These are phyloP conservation scores for Erythrocercus mccallii DNA, from an alignment of 2,113 vertebrate genomes.

Conservation along the genomic window DNA sequence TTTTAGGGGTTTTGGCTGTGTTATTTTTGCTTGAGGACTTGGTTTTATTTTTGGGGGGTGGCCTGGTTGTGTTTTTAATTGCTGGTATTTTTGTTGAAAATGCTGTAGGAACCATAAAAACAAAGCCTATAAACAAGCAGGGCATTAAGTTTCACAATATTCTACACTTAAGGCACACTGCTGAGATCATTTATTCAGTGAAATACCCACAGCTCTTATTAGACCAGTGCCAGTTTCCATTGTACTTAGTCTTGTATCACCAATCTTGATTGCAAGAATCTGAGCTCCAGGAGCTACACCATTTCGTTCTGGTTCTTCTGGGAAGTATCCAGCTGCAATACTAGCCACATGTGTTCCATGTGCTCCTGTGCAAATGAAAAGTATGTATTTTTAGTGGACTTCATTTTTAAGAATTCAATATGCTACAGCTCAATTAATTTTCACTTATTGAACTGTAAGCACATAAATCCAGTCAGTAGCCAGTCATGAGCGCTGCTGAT, in stretches of 20 bases:
- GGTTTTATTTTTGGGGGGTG: too few species aligned
- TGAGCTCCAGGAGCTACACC: constrained; percentile 95
- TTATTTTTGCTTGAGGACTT: neutral
- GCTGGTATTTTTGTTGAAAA: neutral
- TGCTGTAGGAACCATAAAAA: neutral
- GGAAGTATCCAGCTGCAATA: constrained; percentile 95
- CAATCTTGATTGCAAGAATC: constrained; percentile 94
- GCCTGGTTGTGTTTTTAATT: neutral
- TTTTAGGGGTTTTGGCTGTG: neutral
- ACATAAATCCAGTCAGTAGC: neutral
- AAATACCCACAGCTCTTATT: constrained; percentile 87
- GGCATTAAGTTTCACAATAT: neutral
- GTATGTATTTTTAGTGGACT: neutral
- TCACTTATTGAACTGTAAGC: neutral
- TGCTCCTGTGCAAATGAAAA: constrained; percentile 77
- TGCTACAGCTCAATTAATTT: neutral
- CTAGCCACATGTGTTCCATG: constrained; percentile 98
- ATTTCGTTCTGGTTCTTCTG: constrained; percentile 92
- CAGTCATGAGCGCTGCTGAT: neutral
- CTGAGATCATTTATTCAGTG: neutral
- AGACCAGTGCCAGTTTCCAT: constrained; percentile 99
- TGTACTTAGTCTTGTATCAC: constrained; percentile 93
- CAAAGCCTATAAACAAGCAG: neutral
- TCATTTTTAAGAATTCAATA: neutral
- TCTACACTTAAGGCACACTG: neutral